Base-by-base conservation (phyloP, 1,140 invertebrate species). In the Colletes gigas region DNA sequence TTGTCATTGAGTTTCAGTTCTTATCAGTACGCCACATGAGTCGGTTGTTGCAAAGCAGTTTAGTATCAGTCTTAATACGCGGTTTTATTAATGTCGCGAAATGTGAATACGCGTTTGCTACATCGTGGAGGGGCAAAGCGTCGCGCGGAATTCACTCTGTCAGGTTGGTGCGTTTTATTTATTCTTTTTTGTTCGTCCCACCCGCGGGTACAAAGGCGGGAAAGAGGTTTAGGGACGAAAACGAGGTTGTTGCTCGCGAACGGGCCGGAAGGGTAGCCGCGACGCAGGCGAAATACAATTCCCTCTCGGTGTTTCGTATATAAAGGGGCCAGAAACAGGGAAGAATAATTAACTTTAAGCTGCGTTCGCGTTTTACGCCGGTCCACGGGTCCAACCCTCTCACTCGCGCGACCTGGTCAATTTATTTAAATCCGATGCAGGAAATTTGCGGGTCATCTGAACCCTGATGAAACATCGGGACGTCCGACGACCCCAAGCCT, bases 181-280 rank as follows among this genome's bases (percentile, higher is more conserved):
- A 17, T 60, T 50, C 57, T 71, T n/a, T 77, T 67, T 76, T 71
- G 4, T 4, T 12, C 21, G 8, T 12, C 21, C 30, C 30, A 30
- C 30, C 30, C 30, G 2, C 30, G 39, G 39, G 44, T 71, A 47
- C 67, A 17, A 63, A 70, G 14, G 66, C 47, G 66, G 30, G 8
- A 41, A 60, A 66, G 17, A 30, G 63, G 72, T 78, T 52, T 9
- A 21, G 15, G 4, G 44, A 41, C 44, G 44, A 52, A 81, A 75
- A 81, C 62, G 65, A 79, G 69, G 57, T 78, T 78, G 55, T 68
- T 59, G 74, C 65, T 52, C 4, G 9, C 17, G 66, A 70, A 60
- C 14, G 39, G 39, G 41, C 3, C 30, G 54, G 30, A 47, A 30
- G 19, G 50, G 9, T 15, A 9, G 15, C 30, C 4, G 6, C 17